phyloP scores from a whole-genome alignment of 2,113 vertebrate genomes.

The Pseudonaja textilis region DNA sequence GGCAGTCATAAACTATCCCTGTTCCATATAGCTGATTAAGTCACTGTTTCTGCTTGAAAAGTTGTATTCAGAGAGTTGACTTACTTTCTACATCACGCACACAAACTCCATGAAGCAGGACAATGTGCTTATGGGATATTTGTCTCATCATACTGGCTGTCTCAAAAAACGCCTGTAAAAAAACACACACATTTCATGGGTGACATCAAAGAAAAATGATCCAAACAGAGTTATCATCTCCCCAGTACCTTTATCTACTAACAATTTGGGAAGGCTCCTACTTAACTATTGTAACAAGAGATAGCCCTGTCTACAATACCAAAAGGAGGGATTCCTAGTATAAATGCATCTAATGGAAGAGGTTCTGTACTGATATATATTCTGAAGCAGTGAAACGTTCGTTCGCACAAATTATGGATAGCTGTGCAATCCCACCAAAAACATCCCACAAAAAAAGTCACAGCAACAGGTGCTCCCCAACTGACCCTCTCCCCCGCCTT shows the following conservation, averaged over 20 bases:
- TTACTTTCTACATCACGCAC: slow-evolving; percentile 92
- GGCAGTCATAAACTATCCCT: no score
- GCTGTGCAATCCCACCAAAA: neutral
- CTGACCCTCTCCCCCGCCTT: neutral
- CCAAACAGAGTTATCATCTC: neutral
- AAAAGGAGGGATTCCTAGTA: neutral
- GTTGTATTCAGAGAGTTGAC: slow-evolving; percentile 18
- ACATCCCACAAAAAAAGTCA: neutral
- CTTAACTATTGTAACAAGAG: neutral
- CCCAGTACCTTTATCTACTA: neutral
- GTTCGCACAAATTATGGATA: neutral
- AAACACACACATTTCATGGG: neutral
- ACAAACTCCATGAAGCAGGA: slow-evolving; percentile 91
- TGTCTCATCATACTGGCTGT: slow-evolving; percentile 97
- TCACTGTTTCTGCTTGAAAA: neutral
- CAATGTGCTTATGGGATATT: slow-evolving; percentile 95
- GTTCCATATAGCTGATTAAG: neutral
- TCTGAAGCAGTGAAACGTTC: neutral
- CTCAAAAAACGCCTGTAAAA: slow-evolving; percentile 90
- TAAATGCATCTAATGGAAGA: neutral
- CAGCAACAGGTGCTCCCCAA: neutral
- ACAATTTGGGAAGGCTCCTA: neutral
- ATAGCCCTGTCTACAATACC: neutral
- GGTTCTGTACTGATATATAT: neutral
- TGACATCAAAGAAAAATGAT: fast-evolving